Conservation (phyloP, 2,888 invertebrate genomes). For the Molorchus minor region DNA sequence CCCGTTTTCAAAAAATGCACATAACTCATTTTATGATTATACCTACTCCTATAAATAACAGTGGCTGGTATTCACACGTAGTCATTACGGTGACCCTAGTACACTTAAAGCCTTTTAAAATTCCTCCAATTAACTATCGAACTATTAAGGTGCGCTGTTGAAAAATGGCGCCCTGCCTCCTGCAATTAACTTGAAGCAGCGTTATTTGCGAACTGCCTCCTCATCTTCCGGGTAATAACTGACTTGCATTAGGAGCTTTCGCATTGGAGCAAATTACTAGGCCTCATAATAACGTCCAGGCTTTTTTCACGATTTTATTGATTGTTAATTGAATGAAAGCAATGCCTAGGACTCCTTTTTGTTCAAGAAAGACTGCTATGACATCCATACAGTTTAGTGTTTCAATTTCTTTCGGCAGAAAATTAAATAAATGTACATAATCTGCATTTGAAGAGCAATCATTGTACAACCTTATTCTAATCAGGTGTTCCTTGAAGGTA, state of each 20-base stretch:
- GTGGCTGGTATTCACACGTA: conserved; percentile 38
- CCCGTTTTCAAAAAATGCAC: conserved; percentile 28
- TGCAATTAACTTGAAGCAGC: conserved; percentile 48
- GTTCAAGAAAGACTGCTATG: too few species aligned
- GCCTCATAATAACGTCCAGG: conserved; percentile 1
- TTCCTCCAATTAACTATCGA: conserved; percentile 41
- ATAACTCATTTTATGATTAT: conserved; percentile 39
- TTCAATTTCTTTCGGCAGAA: too few species aligned
- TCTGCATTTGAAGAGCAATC: too few species aligned
- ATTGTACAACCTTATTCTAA: too few species aligned
- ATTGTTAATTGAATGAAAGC: background rate
- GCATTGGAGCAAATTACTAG: conserved; percentile 47
- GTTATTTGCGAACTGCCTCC: conserved; percentile 41
- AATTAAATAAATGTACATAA: too few species aligned
- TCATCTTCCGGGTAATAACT: conserved; percentile 49
- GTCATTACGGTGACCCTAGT: conserved; percentile 41
- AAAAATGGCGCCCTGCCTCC: conserved; percentile 48
- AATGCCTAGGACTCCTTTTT: too few species aligned
- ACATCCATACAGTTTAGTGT: too few species aligned
- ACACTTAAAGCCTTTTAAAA: conserved; percentile 40
- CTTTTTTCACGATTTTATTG: background rate
- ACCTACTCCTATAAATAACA: conserved; percentile 38
- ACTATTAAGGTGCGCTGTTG: conserved; percentile 30
- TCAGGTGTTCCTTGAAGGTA: too few species aligned
- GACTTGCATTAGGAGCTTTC: conserved; percentile 45